These are phyloP conservation scores for Gari tellinella DNA, from an alignment of 2,888 invertebrate species.

Conservation along the genomic window DNA sequence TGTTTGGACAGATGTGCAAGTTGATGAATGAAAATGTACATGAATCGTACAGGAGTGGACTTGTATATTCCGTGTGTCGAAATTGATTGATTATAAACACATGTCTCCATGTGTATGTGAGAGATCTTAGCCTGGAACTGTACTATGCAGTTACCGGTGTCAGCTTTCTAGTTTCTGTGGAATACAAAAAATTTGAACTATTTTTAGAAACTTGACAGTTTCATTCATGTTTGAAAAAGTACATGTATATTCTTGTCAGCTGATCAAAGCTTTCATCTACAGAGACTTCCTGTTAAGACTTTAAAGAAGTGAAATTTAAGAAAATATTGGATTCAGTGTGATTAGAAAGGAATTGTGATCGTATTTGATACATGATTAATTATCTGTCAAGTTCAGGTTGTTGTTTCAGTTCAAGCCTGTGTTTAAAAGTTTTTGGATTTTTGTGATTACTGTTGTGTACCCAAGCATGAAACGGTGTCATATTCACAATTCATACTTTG, in stretches of 20 bases:
- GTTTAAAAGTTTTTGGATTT: too few relatives aligned
- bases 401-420: too few relatives aligned
- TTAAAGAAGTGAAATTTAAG: constrained; percentile 5
- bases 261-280: constrained; percentile 32
- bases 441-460: too few relatives aligned
- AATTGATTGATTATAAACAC: too few relatives aligned
- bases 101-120: not conserved
- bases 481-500: too few relatives aligned
- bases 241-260: constrained; percentile 58
- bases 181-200: constrained; percentile 38
- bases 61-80: constrained; percentile 6
- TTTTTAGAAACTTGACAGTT: constrained; percentile 57
- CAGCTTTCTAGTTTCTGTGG: constrained; percentile 4
- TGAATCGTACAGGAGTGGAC: constrained; percentile 50
- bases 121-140: not conserved
- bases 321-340: too few relatives aligned
- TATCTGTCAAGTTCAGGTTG: too few relatives aligned
- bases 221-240: constrained; percentile 45
- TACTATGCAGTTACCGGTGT: too few relatives aligned
- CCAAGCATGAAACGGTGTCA: too few relatives aligned
- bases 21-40: constrained; percentile 57
- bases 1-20: constrained; percentile 49
- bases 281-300: constrained; percentile 49
- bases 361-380: too few relatives aligned
- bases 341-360: too few relatives aligned